Evolutionary conservation across 2,888 invertebrate genomes (phyloP).

Genomic region (Nasonia oneida): DNA sequence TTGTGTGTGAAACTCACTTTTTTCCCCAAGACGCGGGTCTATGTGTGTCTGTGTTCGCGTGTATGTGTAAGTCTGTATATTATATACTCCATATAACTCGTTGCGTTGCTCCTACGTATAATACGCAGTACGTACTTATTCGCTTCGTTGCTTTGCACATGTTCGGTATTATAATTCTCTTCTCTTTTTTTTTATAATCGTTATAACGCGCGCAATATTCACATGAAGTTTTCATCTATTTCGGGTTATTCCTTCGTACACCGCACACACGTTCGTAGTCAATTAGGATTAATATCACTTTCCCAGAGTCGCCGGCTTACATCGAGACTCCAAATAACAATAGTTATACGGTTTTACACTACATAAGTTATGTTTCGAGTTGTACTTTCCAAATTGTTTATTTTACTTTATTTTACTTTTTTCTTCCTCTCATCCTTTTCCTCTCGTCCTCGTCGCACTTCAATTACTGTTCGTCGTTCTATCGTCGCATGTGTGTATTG

Average conservation of each 20-base stretch:
- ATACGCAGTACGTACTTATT: not conserved
- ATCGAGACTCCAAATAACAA: constrained; percentile 59
- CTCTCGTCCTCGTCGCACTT: constrained; percentile 20
- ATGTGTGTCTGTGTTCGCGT: constrained; percentile 9
- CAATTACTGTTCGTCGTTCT: not conserved
- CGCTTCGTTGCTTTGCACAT: constrained; percentile 8
- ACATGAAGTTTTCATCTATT: constrained; percentile 42
- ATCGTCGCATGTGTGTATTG: not conserved
- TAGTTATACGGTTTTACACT: constrained; percentile 59
- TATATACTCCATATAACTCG: constrained; percentile 3
- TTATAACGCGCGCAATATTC: constrained; percentile 41
- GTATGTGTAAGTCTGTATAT: not conserved
- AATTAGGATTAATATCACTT: constrained; percentile 79
- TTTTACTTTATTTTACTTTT: constrained; percentile 52
- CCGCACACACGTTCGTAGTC: constrained; percentile 54
- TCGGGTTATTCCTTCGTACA: constrained; percentile 13
- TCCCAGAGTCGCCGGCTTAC: constrained; percentile 69
- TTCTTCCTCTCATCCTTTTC: not conserved
- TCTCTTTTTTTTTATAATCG: constrained; percentile 9
- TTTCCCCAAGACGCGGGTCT: constrained; percentile 23
- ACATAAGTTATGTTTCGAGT: constrained; percentile 74
- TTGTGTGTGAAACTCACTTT: constrained; percentile 69
- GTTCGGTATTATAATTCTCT: constrained; percentile 4
- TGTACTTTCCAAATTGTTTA: constrained; percentile 74
- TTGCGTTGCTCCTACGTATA: not conserved